Evolutionary conservation across 2,888 invertebrate genomes (phyloP).

Genomic region (Synergus gifuensis): DNA sequence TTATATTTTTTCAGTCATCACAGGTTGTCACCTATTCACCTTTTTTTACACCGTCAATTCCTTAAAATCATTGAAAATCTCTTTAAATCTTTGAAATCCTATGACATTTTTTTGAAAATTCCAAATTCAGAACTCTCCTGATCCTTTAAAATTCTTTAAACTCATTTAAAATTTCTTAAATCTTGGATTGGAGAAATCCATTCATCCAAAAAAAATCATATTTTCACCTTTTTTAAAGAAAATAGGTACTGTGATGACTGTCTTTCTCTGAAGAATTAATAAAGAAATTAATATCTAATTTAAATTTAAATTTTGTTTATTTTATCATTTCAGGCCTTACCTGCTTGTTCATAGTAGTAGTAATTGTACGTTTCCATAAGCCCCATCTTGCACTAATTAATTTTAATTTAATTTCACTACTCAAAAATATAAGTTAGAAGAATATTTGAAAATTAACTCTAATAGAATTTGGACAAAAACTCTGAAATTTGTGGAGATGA

Average conservation of each 20-base stretch:
- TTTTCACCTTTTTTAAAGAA: constrained; percentile 14
- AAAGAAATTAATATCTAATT: background rate
- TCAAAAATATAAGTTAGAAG: background rate
- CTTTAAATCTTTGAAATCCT: no score
- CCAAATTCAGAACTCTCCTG: no score
- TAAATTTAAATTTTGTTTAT: background rate
- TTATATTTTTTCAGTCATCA: no score
- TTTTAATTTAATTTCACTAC: background rate
- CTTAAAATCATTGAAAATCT: no score
- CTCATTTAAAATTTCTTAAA: no score
- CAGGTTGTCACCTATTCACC: no score
- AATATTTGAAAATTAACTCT: background rate
- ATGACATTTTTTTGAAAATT: no score
- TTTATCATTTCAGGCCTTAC: constrained; percentile 48
- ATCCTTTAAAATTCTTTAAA: no score
- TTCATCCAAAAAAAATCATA: no score
- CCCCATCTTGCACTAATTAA: constrained; percentile 47
- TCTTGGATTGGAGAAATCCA: no score
- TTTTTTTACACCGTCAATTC: no score
- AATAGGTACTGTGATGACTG: background rate
- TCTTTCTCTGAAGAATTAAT: background rate
- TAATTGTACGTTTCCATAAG: constrained; percentile 51
- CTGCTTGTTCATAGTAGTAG: constrained; percentile 51
- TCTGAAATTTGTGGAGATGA: background rate
- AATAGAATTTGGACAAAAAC: constrained; percentile 4